These are phyloP conservation scores for Oreochromis tanganicae DNA, from an alignment of 2,113 vertebrate genomes.

Conservation along the genomic window DNA sequence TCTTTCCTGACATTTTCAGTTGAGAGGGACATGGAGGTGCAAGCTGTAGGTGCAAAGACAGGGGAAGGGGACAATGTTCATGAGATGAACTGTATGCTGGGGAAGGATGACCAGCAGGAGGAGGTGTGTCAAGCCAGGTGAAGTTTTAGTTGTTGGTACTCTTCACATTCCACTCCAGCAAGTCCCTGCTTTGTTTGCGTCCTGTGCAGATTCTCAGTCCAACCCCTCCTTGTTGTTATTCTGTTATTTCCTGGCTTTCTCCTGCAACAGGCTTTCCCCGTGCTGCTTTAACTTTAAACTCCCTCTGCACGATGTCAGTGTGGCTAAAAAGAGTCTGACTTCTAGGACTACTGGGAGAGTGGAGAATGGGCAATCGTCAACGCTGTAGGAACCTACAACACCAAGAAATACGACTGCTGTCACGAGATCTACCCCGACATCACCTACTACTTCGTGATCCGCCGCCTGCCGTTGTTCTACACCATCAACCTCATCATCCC, in stretches of 20 bases:
- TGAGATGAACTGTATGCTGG: neutral
- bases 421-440: constrained; percentile 88
- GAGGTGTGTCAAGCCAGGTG: neutral
- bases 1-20: neutral
- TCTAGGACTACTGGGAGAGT: constrained; percentile 89
- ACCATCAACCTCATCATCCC: constrained; percentile 97
- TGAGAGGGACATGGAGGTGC: neutral
- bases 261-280: neutral
- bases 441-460: constrained; percentile 90
- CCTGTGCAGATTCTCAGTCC: neutral
- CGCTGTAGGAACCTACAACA: constrained; percentile 88
- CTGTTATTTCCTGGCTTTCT: neutral
- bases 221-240: neutral
- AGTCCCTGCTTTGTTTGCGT: neutral
- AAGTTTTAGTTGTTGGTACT: neutral
- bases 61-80: neutral
- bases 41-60: neutral
- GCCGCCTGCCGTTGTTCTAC: constrained; percentile 89
- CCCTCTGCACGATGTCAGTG: neutral
- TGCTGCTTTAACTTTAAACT: neutral
- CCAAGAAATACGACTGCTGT: constrained; percentile 94
- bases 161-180: neutral
- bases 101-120: neutral
- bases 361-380: constrained; percentile 91
- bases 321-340: neutral